Conservation (phyloP, 1,140 invertebrate species). For the Zaprionus vittiger region DNA sequence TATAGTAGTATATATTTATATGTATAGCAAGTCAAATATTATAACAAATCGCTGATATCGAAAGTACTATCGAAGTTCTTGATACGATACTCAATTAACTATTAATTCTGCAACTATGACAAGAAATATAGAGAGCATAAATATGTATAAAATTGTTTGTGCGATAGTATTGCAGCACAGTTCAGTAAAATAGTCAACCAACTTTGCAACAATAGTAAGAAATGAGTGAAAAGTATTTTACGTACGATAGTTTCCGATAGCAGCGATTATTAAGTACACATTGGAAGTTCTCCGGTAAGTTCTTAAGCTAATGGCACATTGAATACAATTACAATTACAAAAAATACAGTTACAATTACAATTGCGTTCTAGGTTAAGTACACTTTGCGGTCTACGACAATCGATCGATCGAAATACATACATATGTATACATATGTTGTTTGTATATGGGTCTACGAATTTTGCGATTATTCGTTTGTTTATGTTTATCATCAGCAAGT, state of each 20-base stretch:
- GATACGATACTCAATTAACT: too few species aligned
- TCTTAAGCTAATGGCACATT: conserved; percentile 77
- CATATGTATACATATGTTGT: background rate
- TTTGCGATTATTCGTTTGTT: conserved; percentile 23
- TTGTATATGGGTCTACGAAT: background rate
- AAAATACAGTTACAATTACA: conserved; percentile 47
- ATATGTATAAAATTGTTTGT: too few species aligned
- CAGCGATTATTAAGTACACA: conserved; percentile 32
- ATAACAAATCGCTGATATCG: background rate
- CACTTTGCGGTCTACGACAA: conserved; percentile 40
- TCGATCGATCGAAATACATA: conserved; percentile 20
- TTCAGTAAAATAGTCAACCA: too few species aligned
- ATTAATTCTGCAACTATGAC: too few species aligned
- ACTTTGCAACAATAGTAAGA: too few species aligned
- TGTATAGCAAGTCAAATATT: conserved; percentile 1
- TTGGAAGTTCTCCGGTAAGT: conserved; percentile 38
- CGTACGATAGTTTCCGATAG: background rate
- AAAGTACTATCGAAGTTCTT: background rate
- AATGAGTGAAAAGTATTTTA: background rate
- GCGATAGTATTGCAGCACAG: too few species aligned
- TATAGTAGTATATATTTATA: conserved; percentile 3
- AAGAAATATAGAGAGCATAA: background rate
- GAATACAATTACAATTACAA: conserved; percentile 60
- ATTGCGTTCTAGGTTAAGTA: conserved; percentile 53
- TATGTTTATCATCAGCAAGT: conserved; percentile 13